Conservation (phyloP, 2,797 vertebrate species). For the Dermochelys coriacea region DNA sequence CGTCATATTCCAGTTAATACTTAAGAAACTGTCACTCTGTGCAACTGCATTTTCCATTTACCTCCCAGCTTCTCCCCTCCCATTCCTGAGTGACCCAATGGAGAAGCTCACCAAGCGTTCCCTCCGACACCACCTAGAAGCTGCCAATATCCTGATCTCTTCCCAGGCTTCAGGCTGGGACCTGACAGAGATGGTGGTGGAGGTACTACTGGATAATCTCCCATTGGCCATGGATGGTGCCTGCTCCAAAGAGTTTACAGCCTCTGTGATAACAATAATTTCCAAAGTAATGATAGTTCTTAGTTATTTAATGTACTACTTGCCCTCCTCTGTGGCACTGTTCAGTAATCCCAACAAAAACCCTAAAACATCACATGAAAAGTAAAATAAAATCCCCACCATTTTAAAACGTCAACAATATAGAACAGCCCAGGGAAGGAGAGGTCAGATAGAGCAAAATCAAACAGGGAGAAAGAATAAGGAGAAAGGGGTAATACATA, state of each 20-base stretch:
- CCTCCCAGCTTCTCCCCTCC: background rate
- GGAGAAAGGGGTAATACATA: background rate
- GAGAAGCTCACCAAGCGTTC: background rate
- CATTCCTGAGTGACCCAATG: background rate
- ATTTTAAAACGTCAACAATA: background rate
- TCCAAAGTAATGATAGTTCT: slow-evolving; percentile 3
- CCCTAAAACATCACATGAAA: too few relatives aligned
- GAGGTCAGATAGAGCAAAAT: background rate
- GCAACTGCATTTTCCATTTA: background rate
- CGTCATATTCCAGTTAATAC: background rate
- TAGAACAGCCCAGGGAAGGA: background rate
- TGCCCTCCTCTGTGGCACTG: background rate
- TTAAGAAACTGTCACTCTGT: background rate
- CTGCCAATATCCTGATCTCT: background rate
- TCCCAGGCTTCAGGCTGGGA: background rate
- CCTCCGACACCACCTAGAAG: background rate
- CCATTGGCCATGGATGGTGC: background rate
- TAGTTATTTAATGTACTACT: background rate
- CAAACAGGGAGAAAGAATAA: background rate
- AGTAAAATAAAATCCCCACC: background rate
- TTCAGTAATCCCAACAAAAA: background rate
- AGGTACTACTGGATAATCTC: background rate
- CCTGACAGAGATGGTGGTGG: background rate
- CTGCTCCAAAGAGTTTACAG: background rate
- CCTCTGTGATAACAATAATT: background rate